Evolutionary conservation across 2,888 invertebrate species (phyloP), one percentile per base, ranked within the genome.

Genomic region (Pterobdella sp.): DNA sequence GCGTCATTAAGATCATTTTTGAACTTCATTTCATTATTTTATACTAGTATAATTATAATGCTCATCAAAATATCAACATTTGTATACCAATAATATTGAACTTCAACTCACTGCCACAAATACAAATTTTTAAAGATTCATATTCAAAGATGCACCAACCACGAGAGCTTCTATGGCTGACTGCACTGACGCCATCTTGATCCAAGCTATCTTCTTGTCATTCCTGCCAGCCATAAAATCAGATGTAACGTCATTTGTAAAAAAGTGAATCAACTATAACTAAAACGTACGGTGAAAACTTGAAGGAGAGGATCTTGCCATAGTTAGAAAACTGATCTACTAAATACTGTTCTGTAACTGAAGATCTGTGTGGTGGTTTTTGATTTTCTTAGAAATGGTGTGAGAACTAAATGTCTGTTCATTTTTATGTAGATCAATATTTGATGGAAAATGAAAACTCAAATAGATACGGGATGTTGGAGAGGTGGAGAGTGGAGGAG

Each of bases 401-500:
- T n/a, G n/a, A n/a, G n/a, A n/a, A n/a, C n/a, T n/a, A n/a, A n/a
- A n/a, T n/a, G n/a, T n/a, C n/a, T n/a, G n/a, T n/a, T n/a, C n/a
- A n/a, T n/a, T n/a, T n/a, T n/a, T n/a, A n/a, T n/a, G n/a, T n/a
- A n/a, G n/a, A n/a, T n/a, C n/a, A n/a, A n/a, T n/a, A n/a, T 42
- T 29, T 2, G 52, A 18, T 67, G 7, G n/a, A 67, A 29, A 18
- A 37, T 26, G 36, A 34, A 68, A 35, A 66, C 31, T 34, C 31
- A 32, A 7, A 37, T 2, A 81, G 82, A 80, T 87, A 92, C 90
- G 98, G 97, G 89, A 98, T 98, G 90, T 98, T 98, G 83, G 96
- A 97, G 85, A 98, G 89, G 88, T 99, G 98, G 83, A 98, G 88
- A 79, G 97, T 98, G 79, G 94, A 90, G 83, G 95, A 95, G 80